phyloP scores from a whole-genome alignment of 2,888 invertebrate species.

The Lasioglossum malachurum region DNA sequence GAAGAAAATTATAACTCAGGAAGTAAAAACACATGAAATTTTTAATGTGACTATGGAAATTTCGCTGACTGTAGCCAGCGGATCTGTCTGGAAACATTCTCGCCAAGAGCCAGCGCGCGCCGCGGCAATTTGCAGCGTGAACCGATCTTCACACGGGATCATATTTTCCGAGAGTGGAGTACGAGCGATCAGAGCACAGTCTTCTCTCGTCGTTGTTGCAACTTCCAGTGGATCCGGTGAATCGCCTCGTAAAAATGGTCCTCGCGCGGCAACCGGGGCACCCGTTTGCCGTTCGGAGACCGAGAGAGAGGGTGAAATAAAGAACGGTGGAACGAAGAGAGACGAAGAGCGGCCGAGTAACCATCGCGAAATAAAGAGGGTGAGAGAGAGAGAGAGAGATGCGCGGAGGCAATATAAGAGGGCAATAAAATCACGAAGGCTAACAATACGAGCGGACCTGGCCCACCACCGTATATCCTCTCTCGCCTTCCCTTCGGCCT shows the following conservation, averaged over 20 bases:
- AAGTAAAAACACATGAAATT: background rate
- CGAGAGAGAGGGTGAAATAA: slow-evolving; percentile 32
- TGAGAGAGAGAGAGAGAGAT: slow-evolving; percentile 13
- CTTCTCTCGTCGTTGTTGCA: slow-evolving; percentile 42
- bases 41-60: background rate
- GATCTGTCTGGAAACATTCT: background rate
- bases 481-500: slow-evolving; percentile 1
- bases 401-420: slow-evolving; percentile 77
- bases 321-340: slow-evolving; percentile 28
- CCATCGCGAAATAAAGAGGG: slow-evolving; percentile 34
- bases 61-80: background rate
- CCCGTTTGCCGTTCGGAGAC: slow-evolving; percentile 28
- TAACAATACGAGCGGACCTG: slow-evolving; percentile 68
- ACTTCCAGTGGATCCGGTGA: slow-evolving; percentile 48
- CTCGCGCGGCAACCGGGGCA: slow-evolving; percentile 34
- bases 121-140: background rate
- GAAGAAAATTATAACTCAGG: background rate
- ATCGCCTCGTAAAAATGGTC: slow-evolving; percentile 67
- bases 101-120: background rate
- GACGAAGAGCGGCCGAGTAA: slow-evolving; percentile 25
- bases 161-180: slow-evolving; percentile 48
- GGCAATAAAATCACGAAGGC: slow-evolving; percentile 79
- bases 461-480: slow-evolving; percentile 28
- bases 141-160: slow-evolving; percentile 5
- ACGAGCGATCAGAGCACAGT: slow-evolving; percentile 14